These are phyloP conservation scores for Calliopum simillimum DNA, from an alignment of 2,888 invertebrate genomes.

Conservation along the genomic window DNA sequence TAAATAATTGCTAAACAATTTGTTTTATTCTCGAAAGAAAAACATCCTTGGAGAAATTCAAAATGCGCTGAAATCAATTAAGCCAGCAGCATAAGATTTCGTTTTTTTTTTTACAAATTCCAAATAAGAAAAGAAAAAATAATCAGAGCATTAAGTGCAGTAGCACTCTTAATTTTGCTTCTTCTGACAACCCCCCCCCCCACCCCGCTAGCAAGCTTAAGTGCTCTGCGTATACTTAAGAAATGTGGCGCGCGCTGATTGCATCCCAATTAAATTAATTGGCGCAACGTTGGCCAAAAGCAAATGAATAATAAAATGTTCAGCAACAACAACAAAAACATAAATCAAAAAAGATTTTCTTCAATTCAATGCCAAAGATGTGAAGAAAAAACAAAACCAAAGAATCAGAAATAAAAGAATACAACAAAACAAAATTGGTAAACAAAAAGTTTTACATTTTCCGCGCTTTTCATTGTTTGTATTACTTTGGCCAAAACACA, in stretches of 20 bases:
- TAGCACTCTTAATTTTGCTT: too few species aligned
- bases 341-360: not conserved
- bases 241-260: conserved; percentile 18
- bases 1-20: too few species aligned
- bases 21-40: too few species aligned
- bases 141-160: too few species aligned
- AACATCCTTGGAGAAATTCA: too few species aligned
- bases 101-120: too few species aligned
- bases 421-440: not conserved
- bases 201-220: not conserved
- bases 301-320: conserved; percentile 17
- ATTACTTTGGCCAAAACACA: conserved; percentile 6
- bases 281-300: conserved; percentile 14
- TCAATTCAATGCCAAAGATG: not conserved
- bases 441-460: not conserved
- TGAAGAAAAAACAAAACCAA: not conserved
- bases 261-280: conserved; percentile 27
- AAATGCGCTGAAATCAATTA: too few species aligned
- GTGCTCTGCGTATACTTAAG: conserved; percentile 21
- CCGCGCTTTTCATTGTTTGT: not conserved
- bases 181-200: too few species aligned
- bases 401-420: not conserved
- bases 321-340: conserved; percentile 4
- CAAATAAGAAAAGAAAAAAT: too few species aligned
- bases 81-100: too few species aligned